Conservation (phyloP, 2,113 vertebrate genomes). For the Suncus etruscus region DNA sequence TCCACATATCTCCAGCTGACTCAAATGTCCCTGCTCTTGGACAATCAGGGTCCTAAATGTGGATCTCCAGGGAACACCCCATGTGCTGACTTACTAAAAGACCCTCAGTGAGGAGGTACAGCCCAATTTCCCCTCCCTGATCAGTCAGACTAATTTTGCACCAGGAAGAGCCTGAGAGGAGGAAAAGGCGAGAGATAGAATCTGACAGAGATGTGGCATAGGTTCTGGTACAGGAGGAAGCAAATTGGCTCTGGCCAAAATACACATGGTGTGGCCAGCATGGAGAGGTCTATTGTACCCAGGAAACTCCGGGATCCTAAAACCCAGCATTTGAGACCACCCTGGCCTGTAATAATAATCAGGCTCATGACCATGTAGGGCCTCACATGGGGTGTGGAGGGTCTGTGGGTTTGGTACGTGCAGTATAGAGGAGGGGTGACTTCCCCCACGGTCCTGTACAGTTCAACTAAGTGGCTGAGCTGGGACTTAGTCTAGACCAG, state of each 20-base stretch:
- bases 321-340: not conserved
- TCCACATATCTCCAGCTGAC: too few species aligned
- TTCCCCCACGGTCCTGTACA: not conserved
- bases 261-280: too few species aligned
- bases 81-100: not conserved
- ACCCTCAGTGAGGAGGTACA: not conserved
- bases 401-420: not conserved
- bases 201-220: fast-evolving
- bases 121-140: not conserved
- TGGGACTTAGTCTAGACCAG: not conserved
- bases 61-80: too few species aligned
- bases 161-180: not conserved
- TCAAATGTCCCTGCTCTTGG: too few species aligned
- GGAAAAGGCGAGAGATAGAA: not conserved
- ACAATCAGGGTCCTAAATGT: too few species aligned
- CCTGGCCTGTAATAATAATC: not conserved
- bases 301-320: not conserved
- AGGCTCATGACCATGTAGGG: not conserved
- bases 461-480: not conserved
- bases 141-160: not conserved
- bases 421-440: not conserved
- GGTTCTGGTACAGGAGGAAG: too few species aligned
- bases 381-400: not conserved
- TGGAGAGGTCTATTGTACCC: not conserved
- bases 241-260: too few species aligned